Evolutionary conservation across 2,113 vertebrate species (phyloP), one percentile per base, ranked within the genome.

Genomic region (Calyptommatus sinebrachiatus): DNA sequence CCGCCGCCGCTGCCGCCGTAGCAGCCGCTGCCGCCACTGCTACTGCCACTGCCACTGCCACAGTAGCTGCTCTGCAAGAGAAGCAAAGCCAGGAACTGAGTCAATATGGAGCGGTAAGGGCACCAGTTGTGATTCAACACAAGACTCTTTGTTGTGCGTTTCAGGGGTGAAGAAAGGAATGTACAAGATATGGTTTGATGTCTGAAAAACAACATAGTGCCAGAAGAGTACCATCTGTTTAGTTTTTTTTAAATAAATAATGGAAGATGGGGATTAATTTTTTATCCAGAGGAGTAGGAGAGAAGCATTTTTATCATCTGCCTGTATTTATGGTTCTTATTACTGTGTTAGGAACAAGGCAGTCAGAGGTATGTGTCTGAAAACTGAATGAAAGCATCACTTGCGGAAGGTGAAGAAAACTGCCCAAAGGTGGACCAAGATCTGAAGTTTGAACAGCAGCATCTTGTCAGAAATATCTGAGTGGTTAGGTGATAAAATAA

Each of bases 51-150:
- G 98, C 98, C 20, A 99, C 98, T 0, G 98, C 98, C 0, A 99
- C 98, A 0, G 98, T 99, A 28, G 97, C 97, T 0, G 98, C 98
- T 0, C 96, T 99, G 67, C 98, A 99, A 86, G 98, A 99, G 82
- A 99, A 99, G 79, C 98, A 99, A 90, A 97, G 97, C 93, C 98
- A 99, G 89, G 98, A 99, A 88, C 89, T 99, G 93, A 97, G 93
- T 92, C 95, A 94, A 88, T 99, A 98, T 0, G 89, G 97, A 62
- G 89, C 96, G 94, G 98, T 99, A 93, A 96, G 94, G 35, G 84
- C n/a, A 11, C 7, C 0, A 0, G 24, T n/a, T 0, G 1, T 0
- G 4, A 71, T 41, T 29, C 80, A 29, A n/a, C 63, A 12, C 20
- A 7, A 0, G 0, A 35, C 29, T 26, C 3, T 14, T 63, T 70